Conservation (phyloP, 2,797 vertebrate species). For the Heteromormyrus szaboi region DNA sequence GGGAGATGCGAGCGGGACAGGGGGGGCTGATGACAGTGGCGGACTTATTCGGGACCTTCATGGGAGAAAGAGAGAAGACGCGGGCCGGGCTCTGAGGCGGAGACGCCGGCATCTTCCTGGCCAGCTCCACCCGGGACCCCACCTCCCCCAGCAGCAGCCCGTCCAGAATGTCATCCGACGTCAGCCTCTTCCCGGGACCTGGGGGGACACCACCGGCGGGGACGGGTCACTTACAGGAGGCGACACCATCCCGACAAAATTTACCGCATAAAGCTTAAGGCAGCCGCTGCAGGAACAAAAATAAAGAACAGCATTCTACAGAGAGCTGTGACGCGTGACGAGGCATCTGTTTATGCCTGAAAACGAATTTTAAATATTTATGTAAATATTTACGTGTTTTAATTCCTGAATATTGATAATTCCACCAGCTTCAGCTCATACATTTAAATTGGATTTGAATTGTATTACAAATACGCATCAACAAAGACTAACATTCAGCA, state of each 20-base stretch:
- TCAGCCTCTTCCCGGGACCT: constrained; percentile 58
- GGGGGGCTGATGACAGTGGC: neutral
- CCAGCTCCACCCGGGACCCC: constrained; percentile 47
- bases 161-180: constrained; percentile 43
- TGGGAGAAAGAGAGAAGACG: constrained; percentile 25
- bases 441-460: neutral
- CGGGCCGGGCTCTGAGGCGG: constrained; percentile 42
- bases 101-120: constrained; percentile 47
- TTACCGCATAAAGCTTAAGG: neutral
- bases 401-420: neutral
- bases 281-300: neutral
- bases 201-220: neutral
- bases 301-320: neutral
- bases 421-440: neutral
- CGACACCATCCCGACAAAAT: neutral
- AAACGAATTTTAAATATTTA: neutral
- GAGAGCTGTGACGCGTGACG: neutral
- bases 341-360: neutral
- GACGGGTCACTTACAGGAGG: neutral
- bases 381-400: neutral
- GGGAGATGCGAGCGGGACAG: neutral
- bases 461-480: neutral
- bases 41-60: neutral
- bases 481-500: neutral
- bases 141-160: constrained; percentile 53